Conservation (phyloP, 2,797 vertebrate genomes). For the Anabas testudineus region DNA sequence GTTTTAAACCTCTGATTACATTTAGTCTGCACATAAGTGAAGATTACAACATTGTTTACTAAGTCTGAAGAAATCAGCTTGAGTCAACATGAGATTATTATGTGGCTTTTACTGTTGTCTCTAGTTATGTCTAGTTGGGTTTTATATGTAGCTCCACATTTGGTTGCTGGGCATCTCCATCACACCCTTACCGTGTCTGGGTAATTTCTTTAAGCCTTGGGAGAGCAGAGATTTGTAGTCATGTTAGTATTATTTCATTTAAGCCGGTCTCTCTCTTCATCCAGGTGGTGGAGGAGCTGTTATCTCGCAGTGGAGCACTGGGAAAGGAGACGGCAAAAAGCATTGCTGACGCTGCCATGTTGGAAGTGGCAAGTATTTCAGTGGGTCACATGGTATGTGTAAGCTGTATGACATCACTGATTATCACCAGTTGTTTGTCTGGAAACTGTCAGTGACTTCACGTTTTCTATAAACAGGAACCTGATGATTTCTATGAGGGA, state of each 20-base stretch:
- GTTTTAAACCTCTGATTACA: background rate
- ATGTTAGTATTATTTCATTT: background rate
- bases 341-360: slow-evolving; percentile 97
- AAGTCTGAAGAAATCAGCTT: background rate
- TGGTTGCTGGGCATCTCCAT: background rate
- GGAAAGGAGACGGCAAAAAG: slow-evolving; percentile 89
- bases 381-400: slow-evolving; percentile 91
- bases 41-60: background rate
- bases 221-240: background rate
- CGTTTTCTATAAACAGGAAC: slow-evolving; percentile 83
- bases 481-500: slow-evolving; percentile 94
- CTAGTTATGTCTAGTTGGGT: background rate
- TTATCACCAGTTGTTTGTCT: background rate
- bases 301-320: slow-evolving; percentile 90
- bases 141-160: background rate
- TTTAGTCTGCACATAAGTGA: background rate
- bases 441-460: slow-evolving; percentile 1
- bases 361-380: slow-evolving; percentile 95
- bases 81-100: background rate
- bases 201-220: background rate
- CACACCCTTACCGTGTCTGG: slow-evolving; percentile 1
- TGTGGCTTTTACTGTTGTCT: background rate
- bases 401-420: background rate
- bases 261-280: slow-evolving; percentile 14
- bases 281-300: slow-evolving; percentile 95